Evolutionary conservation across 2,888 invertebrate genomes (phyloP).

Genomic region (Ennomos fuscantarius): DNA sequence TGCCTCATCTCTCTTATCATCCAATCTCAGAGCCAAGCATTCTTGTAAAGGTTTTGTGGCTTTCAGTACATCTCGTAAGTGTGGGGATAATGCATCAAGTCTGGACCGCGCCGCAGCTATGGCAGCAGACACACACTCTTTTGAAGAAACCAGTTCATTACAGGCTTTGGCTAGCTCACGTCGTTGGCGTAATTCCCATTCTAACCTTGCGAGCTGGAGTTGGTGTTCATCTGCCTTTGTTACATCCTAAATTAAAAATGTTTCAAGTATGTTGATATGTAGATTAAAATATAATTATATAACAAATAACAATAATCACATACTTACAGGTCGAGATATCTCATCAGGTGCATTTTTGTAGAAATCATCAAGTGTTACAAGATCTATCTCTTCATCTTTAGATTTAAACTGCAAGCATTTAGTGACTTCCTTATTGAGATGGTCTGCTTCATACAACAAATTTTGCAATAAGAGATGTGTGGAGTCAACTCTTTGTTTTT

Average conservation of each 20-base stretch:
- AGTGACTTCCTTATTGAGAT: slow-evolving; percentile 97
- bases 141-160: slow-evolving; percentile 90
- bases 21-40: slow-evolving; percentile 92
- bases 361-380: slow-evolving; percentile 94
- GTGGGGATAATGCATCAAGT: slow-evolving; percentile 93
- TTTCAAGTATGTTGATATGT: not conserved
- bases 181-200: slow-evolving; percentile 96
- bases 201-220: slow-evolving; percentile 92
- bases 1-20: slow-evolving; percentile 91
- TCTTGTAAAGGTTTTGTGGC: slow-evolving; percentile 96
- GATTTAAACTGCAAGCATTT: slow-evolving; percentile 98
- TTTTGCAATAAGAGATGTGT: slow-evolving; percentile 96
- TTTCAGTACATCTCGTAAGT: slow-evolving; percentile 86
- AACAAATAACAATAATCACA: not conserved
- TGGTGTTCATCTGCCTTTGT: slow-evolving; percentile 91
- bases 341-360: slow-evolving; percentile 90
- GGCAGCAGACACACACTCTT: slow-evolving; percentile 90
- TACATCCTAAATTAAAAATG: slow-evolving; percentile 78
- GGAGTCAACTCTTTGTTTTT: slow-evolving; percentile 95
- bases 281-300: too few species aligned
- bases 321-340: slow-evolving; percentile 88
- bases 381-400: slow-evolving; percentile 96
- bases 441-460: slow-evolving; percentile 96
- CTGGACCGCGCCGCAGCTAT: slow-evolving; percentile 91
- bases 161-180: slow-evolving; percentile 92